Conservation (phyloP, 2,797 vertebrate genomes). For the Eulemur mongoz region DNA sequence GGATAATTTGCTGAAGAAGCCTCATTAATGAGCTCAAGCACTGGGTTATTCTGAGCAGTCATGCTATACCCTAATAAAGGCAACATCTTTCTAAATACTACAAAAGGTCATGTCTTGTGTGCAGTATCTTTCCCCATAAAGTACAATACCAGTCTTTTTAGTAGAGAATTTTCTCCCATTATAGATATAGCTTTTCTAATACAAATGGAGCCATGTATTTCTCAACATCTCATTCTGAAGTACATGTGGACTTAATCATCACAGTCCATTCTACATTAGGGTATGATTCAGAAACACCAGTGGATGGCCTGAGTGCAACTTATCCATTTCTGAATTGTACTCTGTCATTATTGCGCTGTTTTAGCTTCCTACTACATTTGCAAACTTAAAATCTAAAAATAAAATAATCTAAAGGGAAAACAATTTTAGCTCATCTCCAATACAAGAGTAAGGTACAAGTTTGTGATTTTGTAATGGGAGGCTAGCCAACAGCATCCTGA, state of each 20-base stretch:
- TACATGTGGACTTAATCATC: not conserved
- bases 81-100: not conserved
- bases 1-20: slow-evolving; percentile 73
- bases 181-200: not conserved
- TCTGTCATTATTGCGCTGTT: not conserved
- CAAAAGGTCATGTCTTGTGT: not conserved
- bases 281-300: not conserved
- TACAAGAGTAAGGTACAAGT: not conserved
- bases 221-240: not conserved
- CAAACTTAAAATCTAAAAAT: not conserved
- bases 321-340: not conserved
- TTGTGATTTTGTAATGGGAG: not conserved
- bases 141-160: not conserved
- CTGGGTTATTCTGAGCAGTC: slow-evolving; percentile 48
- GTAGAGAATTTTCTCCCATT: not conserved
- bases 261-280: not conserved
- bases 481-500: not conserved
- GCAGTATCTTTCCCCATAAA: not conserved
- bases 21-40: slow-evolving; percentile 72
- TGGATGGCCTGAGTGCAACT: not conserved
- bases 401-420: not conserved
- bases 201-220: not conserved
- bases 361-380: not conserved
- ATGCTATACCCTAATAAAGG: slow-evolving; percentile 41
- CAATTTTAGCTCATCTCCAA: not conserved